phyloP scores from a whole-genome alignment of 2,113 vertebrate genomes.

The Podiceps cristatus region DNA sequence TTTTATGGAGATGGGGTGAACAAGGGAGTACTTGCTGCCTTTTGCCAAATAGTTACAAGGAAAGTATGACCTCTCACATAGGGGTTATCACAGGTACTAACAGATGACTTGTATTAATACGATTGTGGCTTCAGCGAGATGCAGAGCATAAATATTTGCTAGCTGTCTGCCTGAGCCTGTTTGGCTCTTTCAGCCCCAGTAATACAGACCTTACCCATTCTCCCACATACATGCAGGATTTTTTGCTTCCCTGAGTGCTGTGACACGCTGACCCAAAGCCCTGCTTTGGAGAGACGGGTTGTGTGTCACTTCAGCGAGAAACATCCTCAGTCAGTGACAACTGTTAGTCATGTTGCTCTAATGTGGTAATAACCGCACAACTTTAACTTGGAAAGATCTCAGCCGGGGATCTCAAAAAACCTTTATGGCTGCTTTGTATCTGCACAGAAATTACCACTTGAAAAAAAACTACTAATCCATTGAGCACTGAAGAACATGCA shows the following conservation, averaged over 20 bases:
- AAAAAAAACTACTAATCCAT: background rate
- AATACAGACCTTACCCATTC: background rate
- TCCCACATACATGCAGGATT: background rate
- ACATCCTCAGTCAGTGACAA: background rate
- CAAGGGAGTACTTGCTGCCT: background rate
- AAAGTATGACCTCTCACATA: fast-evolving
- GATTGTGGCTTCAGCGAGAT: background rate
- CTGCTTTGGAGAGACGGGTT: background rate
- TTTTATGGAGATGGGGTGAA: background rate
- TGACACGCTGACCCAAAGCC: background rate
- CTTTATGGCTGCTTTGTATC: background rate
- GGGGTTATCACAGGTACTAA: background rate
- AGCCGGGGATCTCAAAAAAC: background rate
- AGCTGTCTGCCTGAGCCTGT: background rate
- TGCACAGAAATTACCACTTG: background rate
- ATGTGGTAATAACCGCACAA: background rate
- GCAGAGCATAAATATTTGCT: background rate
- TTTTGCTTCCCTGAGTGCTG: background rate
- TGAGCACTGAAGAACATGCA: background rate
- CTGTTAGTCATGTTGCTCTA: background rate
- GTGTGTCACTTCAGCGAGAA: background rate
- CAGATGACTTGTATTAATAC: background rate
- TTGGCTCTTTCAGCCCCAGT: background rate
- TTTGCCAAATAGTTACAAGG: background rate
- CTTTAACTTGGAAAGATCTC: background rate